Base-by-base conservation (phyloP, 2,888 invertebrate species). In the Cosmia pyralina region DNA sequence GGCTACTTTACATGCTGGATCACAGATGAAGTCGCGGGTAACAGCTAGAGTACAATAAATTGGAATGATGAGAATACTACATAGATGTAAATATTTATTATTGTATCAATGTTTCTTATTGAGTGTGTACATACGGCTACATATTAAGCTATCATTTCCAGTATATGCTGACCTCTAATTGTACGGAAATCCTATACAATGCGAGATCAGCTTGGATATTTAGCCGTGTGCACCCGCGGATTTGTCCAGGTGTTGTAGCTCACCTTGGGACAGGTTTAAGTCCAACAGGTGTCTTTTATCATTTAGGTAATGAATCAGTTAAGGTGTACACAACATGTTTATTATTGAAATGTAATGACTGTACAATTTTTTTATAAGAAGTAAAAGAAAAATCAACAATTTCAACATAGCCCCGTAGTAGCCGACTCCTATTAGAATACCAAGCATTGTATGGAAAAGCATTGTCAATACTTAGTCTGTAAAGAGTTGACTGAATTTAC, bases 211-310 rank as follows among this genome's bases (percentile, higher is more conserved):
- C n/a, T n/a, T n/a, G n/a, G n/a, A n/a, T n/a, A n/a, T n/a, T n/a
- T n/a, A n/a, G n/a, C n/a, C n/a, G n/a, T n/a, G n/a, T n/a, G n/a
- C n/a, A n/a, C n/a, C n/a, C n/a, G n/a, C n/a, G n/a, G n/a, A n/a
- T 38, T n/a, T 46, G n/a, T 53, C 59, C 68, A 48, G 77, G 59
- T n/a, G n/a, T n/a, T 77, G 77, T 11, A 48, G 11, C 17, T 41
- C 77, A 69, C 77, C 77, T 75, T 59, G 59, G n/a, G 46, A 6
- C 74, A 22, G 53, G 74, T 53, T 69, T 48, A 7, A 60, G n/a
- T 59, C 17, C 17, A 69, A 19, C 68, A 68, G 58, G 46, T 68
- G 68, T n/a, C 5, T 59, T 48, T 28, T 52, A 28, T 41, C 6
- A 58, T 46, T 76, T 13, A 15, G 15, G 5, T 19, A 11, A 65